These are phyloP conservation scores for Epinephelus coioides DNA, from an alignment of 2,797 vertebrate genomes.

Conservation along the genomic window DNA sequence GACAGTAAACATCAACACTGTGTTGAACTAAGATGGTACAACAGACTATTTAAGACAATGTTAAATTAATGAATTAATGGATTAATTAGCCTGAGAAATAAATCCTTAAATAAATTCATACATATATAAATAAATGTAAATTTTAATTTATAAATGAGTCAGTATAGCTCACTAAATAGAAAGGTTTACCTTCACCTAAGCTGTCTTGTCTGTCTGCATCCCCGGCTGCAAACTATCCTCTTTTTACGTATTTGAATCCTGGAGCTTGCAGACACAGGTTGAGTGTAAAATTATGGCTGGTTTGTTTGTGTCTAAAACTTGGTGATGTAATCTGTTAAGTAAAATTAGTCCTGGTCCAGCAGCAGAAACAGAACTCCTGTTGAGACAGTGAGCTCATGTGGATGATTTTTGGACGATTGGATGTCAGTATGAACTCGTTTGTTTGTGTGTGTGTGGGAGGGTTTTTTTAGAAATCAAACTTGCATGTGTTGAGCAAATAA, in stretches of 20 bases:
- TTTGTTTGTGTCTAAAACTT: constrained; percentile 2
- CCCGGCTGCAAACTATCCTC: constrained; percentile 72
- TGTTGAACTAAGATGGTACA: too few species aligned
- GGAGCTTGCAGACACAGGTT: not conserved
- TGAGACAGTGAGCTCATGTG: constrained; percentile 32
- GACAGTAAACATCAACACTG: too few species aligned
- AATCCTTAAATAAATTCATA: too few species aligned
- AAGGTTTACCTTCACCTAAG: constrained; percentile 45
- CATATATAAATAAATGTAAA: too few species aligned
- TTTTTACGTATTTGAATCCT: constrained; percentile 22
- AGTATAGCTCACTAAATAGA: too few species aligned
- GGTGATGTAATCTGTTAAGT: constrained; percentile 5
- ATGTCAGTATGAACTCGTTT: constrained; percentile 83
- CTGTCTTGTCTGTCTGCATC: constrained; percentile 55
- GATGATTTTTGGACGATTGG: constrained; percentile 60
- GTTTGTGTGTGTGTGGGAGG: not conserved
- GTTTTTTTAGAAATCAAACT: constrained; percentile 3
- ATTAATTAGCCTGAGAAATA: too few species aligned
- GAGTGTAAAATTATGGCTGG: not conserved
- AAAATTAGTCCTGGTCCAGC: constrained; percentile 22
- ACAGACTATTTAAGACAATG: too few species aligned
- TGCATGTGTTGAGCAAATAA: not conserved
- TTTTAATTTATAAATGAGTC: too few species aligned
- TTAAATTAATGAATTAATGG: too few species aligned
- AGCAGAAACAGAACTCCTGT: constrained; percentile 25